phyloP scores from a whole-genome alignment of 2,888 invertebrate species.

The Drosophila pseudotalamancana region DNA sequence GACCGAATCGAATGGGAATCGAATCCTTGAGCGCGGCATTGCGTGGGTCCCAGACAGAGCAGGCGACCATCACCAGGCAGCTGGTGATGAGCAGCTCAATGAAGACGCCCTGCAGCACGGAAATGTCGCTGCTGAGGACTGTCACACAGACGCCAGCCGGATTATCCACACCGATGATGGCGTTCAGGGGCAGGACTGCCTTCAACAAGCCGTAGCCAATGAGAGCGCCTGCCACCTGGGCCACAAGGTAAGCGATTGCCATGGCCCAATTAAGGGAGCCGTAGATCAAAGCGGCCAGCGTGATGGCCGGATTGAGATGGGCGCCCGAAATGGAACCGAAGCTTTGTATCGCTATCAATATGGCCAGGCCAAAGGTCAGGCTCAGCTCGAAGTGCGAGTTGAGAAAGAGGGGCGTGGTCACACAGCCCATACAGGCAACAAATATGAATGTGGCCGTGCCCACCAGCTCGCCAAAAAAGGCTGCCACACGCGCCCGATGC shows the following conservation, averaged over 20 bases:
- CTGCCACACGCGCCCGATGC: constrained; percentile 44
- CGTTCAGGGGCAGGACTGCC: constrained; percentile 85
- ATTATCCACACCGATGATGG: constrained; percentile 67
- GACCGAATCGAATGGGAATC: constrained; percentile 87
- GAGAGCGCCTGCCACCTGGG: constrained; percentile 88
- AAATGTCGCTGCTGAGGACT: constrained; percentile 85
- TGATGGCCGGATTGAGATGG: constrained; percentile 91
- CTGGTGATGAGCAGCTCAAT: constrained; percentile 88
- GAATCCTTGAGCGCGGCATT: constrained; percentile 88
- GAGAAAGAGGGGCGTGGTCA: constrained; percentile 73
- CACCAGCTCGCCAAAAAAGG: constrained; percentile 87
- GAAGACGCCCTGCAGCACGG: constrained; percentile 86
- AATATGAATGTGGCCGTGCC: constrained; percentile 88
- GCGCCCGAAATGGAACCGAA: constrained; percentile 91
- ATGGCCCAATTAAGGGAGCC: constrained; percentile 79
- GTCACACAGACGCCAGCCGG: constrained; percentile 86
- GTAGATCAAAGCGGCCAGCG: constrained; percentile 86
- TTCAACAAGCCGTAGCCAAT: constrained; percentile 88
- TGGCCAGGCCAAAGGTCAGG: constrained; percentile 87
- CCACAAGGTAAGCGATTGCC: constrained; percentile 87
- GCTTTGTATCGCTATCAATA: constrained; percentile 88
- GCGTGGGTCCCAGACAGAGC: constrained; percentile 89
- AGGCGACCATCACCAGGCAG: constrained; percentile 87
- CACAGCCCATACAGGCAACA: constrained; percentile 90
- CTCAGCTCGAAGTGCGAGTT: constrained; percentile 75